phyloP scores from a whole-genome alignment of 2,797 vertebrate species.

The Spondyliosoma cantharus region DNA sequence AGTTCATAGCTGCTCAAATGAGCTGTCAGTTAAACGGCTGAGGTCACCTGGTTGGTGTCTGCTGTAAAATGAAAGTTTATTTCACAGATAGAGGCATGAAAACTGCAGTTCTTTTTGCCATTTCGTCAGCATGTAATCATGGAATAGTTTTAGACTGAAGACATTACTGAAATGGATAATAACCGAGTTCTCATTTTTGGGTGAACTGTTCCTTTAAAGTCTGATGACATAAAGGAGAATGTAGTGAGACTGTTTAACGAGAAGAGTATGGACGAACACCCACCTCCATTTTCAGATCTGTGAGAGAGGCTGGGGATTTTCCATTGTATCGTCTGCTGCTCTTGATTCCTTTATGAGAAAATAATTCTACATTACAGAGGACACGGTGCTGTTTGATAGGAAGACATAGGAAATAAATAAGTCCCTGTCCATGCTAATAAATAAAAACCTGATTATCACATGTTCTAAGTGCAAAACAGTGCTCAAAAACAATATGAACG shows the following conservation, averaged over 20 bases:
- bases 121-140: too few species aligned
- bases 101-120: too few species aligned
- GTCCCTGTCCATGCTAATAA: too few species aligned
- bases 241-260: background rate
- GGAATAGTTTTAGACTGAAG: too few species aligned
- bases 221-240: background rate
- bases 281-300: slow-evolving; percentile 98
- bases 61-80: too few species aligned
- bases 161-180: too few species aligned
- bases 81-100: too few species aligned
- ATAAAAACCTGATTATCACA: background rate
- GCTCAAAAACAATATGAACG: background rate
- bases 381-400: background rate
- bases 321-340: slow-evolving; percentile 96
- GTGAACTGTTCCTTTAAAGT: background rate
- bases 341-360: slow-evolving; percentile 88
- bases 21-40: too few species aligned
- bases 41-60: too few species aligned
- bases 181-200: too few species aligned
- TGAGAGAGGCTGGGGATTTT: slow-evolving; percentile 96
- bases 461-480: background rate
- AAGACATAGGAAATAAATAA: background rate
- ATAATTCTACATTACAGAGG: slow-evolving; percentile 14
- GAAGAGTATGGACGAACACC: slow-evolving; percentile 18
- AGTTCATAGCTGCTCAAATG: too few species aligned